Base-by-base conservation (phyloP, 2,113 vertebrate species). In the Saguinus imperator region DNA sequence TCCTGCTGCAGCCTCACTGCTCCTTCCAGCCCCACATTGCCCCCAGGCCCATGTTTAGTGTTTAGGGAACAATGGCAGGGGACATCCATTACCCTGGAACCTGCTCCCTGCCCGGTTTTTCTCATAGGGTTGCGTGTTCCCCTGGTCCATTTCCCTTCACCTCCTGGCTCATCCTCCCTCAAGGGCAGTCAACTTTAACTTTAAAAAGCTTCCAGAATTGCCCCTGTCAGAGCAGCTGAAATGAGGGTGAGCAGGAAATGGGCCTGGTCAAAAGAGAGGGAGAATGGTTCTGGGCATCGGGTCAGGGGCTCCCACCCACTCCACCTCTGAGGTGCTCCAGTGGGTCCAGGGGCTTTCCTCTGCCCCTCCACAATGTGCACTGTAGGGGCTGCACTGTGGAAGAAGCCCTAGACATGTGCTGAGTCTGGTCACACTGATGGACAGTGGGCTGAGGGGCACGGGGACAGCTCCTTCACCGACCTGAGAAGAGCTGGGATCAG, bases 21-120 rank as follows among this genome's bases (percentile, higher is more conserved):
- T 90, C 50, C 23, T 5, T n/a, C 37, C 52, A 43, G 29, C 57
- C 25, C 23, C 72, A 25, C 6, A 27, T 72, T 43, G 48, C 29
- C 48, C 68, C 29, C 17, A 45, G 73, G n/a, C 50, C 61, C 29
- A 29, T 32, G 61, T 64, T 29, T 37, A 29, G 2, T 4, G 61
- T 55, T 58, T 0, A n/a, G 21, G 17, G 52, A 76, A 13, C 21
- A 61, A 32, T 35, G 3, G 0, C 8, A 0, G 2, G 50, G 23
- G 37, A 50, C 27, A 9, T 58, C 16, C 14, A 40, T 5, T 14
- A 27, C 20, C 70, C 27, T 35, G 35, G 40, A 29, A 83, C 32
- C 52, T 13, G 21, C 16, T 27, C n/a, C 61, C 20, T 16, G 0
- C 13, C 16, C 5, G 5, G 13, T 14, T 72, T 52, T 17, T 50